Evolutionary conservation across 1,140 invertebrate genomes (phyloP).

Genomic region (Euschistus heros): DNA sequence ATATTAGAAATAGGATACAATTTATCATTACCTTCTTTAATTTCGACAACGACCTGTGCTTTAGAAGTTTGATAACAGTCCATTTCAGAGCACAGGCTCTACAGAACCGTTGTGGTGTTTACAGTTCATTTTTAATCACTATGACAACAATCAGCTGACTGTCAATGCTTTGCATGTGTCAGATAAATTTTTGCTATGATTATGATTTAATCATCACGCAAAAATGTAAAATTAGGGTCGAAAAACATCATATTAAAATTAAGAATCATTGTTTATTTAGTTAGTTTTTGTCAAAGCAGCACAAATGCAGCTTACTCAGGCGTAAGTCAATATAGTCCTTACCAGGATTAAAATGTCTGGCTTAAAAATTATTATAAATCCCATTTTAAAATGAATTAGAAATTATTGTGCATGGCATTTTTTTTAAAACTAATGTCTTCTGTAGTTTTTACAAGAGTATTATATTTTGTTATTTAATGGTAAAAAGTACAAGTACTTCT

Average conservation of each 20-base stretch:
- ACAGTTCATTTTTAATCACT: slow-evolving; percentile 14
- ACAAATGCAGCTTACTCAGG: not conserved
- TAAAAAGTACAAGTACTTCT: too few relatives aligned
- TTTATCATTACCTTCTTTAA: slow-evolving; percentile 23
- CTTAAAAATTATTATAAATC: too few relatives aligned
- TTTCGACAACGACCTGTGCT: slow-evolving; percentile 19
- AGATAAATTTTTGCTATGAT: not conserved
- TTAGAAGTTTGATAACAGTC: slow-evolving; percentile 12
- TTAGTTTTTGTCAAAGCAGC: not conserved
- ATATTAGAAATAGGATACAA: not conserved
- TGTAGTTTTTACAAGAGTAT: too few relatives aligned
- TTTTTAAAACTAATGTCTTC: too few relatives aligned
- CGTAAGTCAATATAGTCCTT: slow-evolving; percentile 2
- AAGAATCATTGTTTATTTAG: too few relatives aligned
- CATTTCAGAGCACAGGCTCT: slow-evolving; percentile 18
- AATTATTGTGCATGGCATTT: too few relatives aligned
- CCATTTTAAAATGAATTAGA: too few relatives aligned
- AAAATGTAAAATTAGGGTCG: not conserved
- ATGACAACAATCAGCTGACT: slow-evolving; percentile 22
- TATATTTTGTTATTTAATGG: too few relatives aligned
- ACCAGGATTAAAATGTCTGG: too few relatives aligned
- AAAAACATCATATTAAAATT: too few relatives aligned
- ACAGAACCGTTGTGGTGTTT: slow-evolving; percentile 21
- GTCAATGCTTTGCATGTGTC: not conserved
- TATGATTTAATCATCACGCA: slow-evolving; percentile 1